Evolutionary conservation across 2,797 vertebrate species (phyloP), one percentile per base, ranked within the genome.

Genomic region (Fistularia commersonii): DNA sequence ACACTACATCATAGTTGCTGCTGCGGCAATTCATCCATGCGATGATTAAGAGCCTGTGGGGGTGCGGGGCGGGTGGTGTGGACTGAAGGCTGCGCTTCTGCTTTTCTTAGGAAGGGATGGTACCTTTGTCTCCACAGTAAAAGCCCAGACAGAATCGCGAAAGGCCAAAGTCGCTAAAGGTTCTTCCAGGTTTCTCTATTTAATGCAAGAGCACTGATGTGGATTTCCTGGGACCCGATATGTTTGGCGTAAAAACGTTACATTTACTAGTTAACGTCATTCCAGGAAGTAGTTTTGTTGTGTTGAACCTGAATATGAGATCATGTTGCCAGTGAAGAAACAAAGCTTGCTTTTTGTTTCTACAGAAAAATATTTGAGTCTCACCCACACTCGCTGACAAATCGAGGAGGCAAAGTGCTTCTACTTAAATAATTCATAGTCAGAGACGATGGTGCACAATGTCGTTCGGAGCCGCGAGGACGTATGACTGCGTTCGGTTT

Each of bases 21-120:
- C 91, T 82, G 93, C 91, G 93, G 92, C 91, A 91, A 93, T 92
- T 90, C 92, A 92, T 87, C 88, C 81, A 76, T 62, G 87, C 76
- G 87, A 88, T 90, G 72, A 81, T 78, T 76, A 61, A 65, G 81
- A 81, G 84, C 83, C 66, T 68, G 48, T 72, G 79, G 59, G 76
- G 78, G 13, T 5, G 12, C 51, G 14, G 42, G 60, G 83, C 79
- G 76, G 77, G 73, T 69, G 65, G 45, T 42, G 79, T 54, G 68
- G 61, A 79, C 71, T 46, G 13, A 34, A 80, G 77, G 75, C 37
- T 66, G 76, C 74, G 78, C 74, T 74, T 79, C 74, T 74, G 66
- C 73, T 82, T 74, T 71, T 85, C 61, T 68, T 77, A 10, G 74
- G 77, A 44, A 68, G 66, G 50, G 69, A 82, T 76, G 73, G 85